Evolutionary conservation across 1,140 invertebrate species (phyloP).

Genomic region (Calliphora vicina): DNA sequence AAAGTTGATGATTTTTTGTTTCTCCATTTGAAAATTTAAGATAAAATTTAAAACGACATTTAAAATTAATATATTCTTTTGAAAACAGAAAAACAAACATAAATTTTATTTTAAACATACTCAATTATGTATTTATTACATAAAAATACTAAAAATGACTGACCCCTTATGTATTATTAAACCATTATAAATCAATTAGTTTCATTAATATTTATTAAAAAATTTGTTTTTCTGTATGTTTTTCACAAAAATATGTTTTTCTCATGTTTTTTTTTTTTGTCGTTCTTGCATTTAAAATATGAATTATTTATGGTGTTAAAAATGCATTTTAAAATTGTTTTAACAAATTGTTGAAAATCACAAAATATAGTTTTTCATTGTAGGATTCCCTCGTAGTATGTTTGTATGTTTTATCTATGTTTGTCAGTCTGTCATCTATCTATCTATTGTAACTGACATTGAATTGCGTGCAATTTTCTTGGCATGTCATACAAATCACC

Average conservation of each 20-base stretch:
- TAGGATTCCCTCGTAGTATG: not conserved
- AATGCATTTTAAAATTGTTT: not conserved
- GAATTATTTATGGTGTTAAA: slow-evolving; percentile 13
- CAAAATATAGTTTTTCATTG: not conserved
- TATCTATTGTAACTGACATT: not conserved
- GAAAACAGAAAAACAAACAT: too few relatives aligned
- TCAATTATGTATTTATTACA: too few relatives aligned
- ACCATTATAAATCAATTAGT: slow-evolving; percentile 13
- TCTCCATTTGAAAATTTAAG: not conserved
- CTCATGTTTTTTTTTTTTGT: not conserved
- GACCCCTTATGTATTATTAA: slow-evolving; percentile 1
- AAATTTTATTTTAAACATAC: not conserved
- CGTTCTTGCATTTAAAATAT: not conserved
- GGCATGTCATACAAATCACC: slow-evolving; percentile 8
- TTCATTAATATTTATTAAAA: slow-evolving; percentile 14
- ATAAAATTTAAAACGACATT: slow-evolving; percentile 6
- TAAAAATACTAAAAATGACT: too few relatives aligned
- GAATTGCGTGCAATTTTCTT: slow-evolving; percentile 14
- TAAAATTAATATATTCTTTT: not conserved
- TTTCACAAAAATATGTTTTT: not conserved
- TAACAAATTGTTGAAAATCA: slow-evolving; percentile 4
- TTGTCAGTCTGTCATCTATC: not conserved
- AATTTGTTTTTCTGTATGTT: not conserved
- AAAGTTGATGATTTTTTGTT: not conserved
- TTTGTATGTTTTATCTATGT: not conserved